A percentile compares a stretch with the other conserved stretches of the same genome.
Evolutionary conservation across 2,113 vertebrate genomes (phyloP).

Genomic region (Cephalophus harveyi): DNA sequence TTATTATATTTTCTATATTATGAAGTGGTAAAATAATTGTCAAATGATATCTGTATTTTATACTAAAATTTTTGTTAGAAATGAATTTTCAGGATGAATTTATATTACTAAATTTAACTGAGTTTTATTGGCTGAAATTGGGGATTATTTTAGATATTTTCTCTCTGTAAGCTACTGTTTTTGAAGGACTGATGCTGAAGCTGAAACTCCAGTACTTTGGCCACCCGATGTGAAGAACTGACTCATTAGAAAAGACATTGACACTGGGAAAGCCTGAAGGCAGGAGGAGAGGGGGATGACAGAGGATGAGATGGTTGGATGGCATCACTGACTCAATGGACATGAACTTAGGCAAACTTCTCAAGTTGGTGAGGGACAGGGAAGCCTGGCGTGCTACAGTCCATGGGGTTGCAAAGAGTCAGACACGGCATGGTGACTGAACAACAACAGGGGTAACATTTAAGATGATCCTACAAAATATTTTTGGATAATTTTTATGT

Average conservation of each 20-base stretch:
- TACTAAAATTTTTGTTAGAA: neutral
- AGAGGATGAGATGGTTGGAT: neutral
- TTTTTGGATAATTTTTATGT: neutral
- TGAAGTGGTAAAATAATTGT: neutral
- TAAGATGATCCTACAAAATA: neutral
- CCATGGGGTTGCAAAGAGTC: neutral
- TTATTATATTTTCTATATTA: neutral
- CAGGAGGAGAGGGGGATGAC: neutral
- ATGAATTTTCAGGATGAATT: neutral
- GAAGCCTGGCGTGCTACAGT: neutral
- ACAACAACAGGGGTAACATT: neutral
- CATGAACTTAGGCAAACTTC: neutral
- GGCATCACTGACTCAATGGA: neutral
- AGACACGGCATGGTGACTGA: neutral
- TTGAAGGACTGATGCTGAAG: neutral
- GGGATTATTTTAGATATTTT: neutral
- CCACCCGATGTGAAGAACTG: neutral
- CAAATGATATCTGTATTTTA: neutral
- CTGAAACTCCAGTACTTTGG: neutral
- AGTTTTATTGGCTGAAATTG: neutral
- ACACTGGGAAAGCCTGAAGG: neutral
- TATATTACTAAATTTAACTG: neutral
- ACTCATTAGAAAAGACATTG: neutral
- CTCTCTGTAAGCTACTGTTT: neutral
- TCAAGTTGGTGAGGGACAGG: neutral